phyloP scores from a whole-genome alignment of 2,113 vertebrate species.

The Acrocephalus kingi region DNA sequence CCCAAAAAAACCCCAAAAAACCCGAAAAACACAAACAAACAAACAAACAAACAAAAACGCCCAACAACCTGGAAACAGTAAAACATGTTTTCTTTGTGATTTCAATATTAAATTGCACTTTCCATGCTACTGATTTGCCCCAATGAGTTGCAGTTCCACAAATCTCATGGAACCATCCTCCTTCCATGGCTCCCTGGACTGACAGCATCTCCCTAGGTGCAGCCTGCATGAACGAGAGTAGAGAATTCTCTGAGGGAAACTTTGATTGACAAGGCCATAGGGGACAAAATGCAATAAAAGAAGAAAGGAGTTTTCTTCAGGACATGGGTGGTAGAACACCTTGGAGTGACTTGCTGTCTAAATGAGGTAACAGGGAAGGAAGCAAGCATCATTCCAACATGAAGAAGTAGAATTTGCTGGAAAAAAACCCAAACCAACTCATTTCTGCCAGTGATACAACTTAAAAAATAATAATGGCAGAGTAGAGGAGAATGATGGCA shows the following conservation, averaged over 20 bases:
- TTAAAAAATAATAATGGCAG: background rate
- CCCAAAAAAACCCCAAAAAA: too few relatives aligned
- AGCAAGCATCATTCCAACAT: background rate
- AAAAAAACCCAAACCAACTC: background rate
- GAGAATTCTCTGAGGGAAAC: background rate
- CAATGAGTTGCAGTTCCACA: background rate
- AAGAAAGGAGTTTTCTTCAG: conserved; percentile 17
- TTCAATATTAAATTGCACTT: background rate
- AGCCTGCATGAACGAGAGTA: background rate
- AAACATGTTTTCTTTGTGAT: background rate
- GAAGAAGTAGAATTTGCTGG: background rate
- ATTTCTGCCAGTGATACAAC: background rate
- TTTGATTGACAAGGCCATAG: background rate
- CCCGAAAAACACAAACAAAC: too few relatives aligned
- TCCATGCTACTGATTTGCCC: background rate
- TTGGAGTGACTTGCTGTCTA: background rate
- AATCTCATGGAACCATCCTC: background rate
- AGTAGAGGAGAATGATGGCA: background rate
- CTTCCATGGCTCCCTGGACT: background rate
- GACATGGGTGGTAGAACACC: background rate
- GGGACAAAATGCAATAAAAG: conserved; percentile 35
- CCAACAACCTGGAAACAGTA: background rate
- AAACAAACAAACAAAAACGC: too few relatives aligned
- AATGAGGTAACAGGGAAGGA: conserved; percentile 2
- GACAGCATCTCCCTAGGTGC: background rate